phyloP scores from a whole-genome alignment of 2,113 vertebrate genomes.

The Gulo gulo region DNA sequence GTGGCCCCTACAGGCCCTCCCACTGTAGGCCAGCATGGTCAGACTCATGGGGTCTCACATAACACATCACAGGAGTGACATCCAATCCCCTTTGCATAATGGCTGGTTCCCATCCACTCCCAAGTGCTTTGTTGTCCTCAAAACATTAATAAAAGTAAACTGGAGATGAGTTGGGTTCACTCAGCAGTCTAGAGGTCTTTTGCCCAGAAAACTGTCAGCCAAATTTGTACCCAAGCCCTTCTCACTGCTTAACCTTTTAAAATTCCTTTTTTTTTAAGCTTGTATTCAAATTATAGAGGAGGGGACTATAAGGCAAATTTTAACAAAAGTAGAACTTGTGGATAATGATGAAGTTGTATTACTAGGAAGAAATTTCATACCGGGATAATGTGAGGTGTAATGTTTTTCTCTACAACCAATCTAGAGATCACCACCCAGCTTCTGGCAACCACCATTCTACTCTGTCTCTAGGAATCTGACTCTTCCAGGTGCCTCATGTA shows the following conservation, averaged over 20 bases:
- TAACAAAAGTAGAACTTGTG: not conserved
- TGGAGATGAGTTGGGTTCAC: not conserved
- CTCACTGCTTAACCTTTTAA: not conserved
- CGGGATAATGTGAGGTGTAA: not conserved
- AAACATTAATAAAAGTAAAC: not conserved
- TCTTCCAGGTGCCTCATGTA: not conserved
- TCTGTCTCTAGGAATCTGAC: not conserved
- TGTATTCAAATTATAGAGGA: not conserved
- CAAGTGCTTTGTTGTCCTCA: not conserved
- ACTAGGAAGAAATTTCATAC: not conserved
- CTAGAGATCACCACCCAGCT: no score
- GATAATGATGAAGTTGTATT: not conserved
- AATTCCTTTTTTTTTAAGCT: not conserved
- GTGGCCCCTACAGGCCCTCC: not conserved
- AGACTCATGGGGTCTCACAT: not conserved
- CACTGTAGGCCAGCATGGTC: not conserved
- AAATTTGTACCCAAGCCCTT: not conserved
- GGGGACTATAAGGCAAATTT: not conserved
- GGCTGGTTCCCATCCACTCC: not conserved
- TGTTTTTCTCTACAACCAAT: not conserved
- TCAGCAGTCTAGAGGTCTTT: not conserved
- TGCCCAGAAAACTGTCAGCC: not conserved
- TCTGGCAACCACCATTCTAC: not conserved
- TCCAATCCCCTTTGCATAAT: not conserved
- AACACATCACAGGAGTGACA: not conserved